Base-by-base conservation (phyloP, 2,888 invertebrate species). In the Agonopterix subpropinquella region DNA sequence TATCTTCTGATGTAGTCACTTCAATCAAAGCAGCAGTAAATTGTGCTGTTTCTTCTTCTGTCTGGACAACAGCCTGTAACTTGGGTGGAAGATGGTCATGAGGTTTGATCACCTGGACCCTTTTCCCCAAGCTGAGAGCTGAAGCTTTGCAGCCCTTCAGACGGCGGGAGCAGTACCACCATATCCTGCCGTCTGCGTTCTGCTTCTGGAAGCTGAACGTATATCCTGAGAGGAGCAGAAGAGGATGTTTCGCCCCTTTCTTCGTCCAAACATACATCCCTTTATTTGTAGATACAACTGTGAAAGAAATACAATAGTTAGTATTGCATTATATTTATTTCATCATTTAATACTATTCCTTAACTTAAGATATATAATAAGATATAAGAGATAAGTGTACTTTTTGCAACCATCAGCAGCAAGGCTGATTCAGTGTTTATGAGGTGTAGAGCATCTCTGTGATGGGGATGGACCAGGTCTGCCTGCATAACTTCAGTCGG, bases 111-210 rank as follows among this genome's bases (percentile, higher is more conserved):
- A 74, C 56, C 43, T 63, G 65, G 0, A 72, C 77, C 47, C 55
- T 65, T 4, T 67, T 67, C 0, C 83, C 85, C 28, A 80, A 58
- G 52, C 83, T 87, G 47, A 82, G 73, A 1, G 85, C 87, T 0
- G 84, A 75, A 1, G 84, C 81, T 44, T 76, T 72, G 59, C 88
- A 88, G 0, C 88, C 88, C 47, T 80, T 84, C 44, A 86, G 61
- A 49, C 86, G 73, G 53, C 83, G 63, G 0, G 88, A 88, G 53
- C 88, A 88, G 59, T 87, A 87, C 88, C 88, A 89, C 28, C 82
- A 80, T 53, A 84, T 65, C 43, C 84, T 68, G 1, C 86, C 87
- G 53, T 85, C 76, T 8, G 80, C 87, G 54, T 87, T 86, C 52
- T 72, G 70, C 57, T 87, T 86, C 62, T 88, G 87, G 51, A 77